Base-by-base conservation (phyloP, 2,888 invertebrate species). In the Ormyrus pomaceus region DNA sequence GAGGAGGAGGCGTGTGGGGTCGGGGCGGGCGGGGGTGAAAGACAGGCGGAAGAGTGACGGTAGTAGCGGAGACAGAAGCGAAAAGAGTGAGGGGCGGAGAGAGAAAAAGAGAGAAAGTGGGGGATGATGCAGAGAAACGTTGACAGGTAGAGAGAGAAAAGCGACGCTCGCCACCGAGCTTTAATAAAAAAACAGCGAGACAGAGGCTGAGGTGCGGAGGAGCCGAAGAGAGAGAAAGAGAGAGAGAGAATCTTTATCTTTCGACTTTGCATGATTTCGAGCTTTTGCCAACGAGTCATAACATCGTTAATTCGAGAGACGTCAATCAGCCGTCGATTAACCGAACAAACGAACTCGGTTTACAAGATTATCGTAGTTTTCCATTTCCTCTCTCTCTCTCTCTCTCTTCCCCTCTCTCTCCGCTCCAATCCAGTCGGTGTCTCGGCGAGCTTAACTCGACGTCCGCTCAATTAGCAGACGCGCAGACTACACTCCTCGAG, bases 231-330 rank as follows among this genome's bases (percentile, higher is more conserved):
- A 71, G 61, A 71, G 71, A 77, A n/a, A n/a, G 59, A 50, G 11
- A 55, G 19, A 51, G 51, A 8, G 58, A 10, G 55, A 65, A 50
- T 75, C 50, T 71, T 59, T 77, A 77, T 58, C 58, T 77, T 77
- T 77, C 34, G 34, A 34, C 34, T 34, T 4, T 34, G 34, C 4
- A 34, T 34, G 34, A 34, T 34, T 34, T 34, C 34, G 2, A 34
- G 34, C 34, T 34, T 34, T 34, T 34, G 0, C 34, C 34, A 34
- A 34, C 34, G 34, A 34, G 34, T 34, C 34, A 34, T 34, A 34
- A 34, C 34, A 34, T 4, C 3, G 34, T 34, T 34, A 34, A 34
- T 34, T 34, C 34, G 34, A 34, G 34, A 34, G 34, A 34, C 34
- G 34, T 34, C 34, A 34, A 34, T 34, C 34, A 34, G 34, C 34